phyloP scores from a whole-genome alignment of 2,113 vertebrate species.

The Donacobius atricapilla region DNA sequence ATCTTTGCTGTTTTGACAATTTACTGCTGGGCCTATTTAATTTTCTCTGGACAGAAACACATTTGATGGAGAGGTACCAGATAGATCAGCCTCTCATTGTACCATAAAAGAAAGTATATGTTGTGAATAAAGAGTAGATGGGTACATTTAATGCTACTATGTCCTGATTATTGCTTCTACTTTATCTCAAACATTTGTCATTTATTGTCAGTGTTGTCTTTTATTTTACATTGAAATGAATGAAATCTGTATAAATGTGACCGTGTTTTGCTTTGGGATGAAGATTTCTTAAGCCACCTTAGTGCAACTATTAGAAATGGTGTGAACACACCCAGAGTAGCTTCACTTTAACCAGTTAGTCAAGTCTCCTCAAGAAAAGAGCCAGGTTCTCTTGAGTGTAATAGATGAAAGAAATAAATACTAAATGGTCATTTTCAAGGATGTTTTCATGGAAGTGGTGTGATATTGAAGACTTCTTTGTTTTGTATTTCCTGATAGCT shows the following conservation, averaged over 20 bases:
- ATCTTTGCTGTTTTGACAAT: not conserved
- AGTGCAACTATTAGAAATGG: not conserved
- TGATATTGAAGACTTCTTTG: not conserved
- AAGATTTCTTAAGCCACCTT: not conserved
- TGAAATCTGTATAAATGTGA: not conserved
- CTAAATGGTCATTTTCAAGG: not conserved
- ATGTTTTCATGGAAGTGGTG: not conserved
- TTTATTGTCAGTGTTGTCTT: not conserved
- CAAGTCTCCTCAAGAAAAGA: not conserved
- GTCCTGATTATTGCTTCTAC: not conserved
- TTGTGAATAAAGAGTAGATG: not conserved
- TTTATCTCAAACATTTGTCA: not conserved
- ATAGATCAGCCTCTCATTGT: not conserved
- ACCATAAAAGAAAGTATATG: not conserved
- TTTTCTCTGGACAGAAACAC: not conserved
- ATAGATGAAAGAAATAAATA: not conserved
- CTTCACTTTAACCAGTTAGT: not conserved
- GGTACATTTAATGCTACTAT: not conserved
- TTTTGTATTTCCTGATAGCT: not conserved
- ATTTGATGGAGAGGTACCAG: not conserved
- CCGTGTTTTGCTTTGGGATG: not conserved
- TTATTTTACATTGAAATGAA: not conserved
- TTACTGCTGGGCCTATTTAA: not conserved
- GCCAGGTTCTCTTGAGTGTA: not conserved
- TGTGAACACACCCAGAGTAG: not conserved